These are phyloP conservation scores for Heteropelma amictum DNA, from an alignment of 2,888 invertebrate species.

Conservation along the genomic window DNA sequence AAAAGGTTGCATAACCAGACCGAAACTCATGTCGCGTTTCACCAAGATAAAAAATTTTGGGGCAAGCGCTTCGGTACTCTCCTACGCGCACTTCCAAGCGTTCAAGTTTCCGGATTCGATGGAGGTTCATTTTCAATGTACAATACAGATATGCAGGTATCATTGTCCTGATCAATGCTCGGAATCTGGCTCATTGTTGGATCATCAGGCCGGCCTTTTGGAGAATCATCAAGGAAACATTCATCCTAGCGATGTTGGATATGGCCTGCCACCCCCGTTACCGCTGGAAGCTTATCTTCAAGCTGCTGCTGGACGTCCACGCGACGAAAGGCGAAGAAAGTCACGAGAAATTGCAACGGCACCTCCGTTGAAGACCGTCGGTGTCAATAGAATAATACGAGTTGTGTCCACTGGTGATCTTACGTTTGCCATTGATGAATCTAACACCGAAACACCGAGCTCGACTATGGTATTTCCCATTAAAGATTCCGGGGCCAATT, in stretches of 20 bases:
- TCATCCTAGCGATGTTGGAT: constrained; percentile 81
- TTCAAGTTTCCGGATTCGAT: constrained; percentile 98
- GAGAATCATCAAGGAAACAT: constrained; percentile 79
- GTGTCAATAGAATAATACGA: constrained; percentile 91
- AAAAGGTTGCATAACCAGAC: constrained; percentile 93
- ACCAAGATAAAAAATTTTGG: constrained; percentile 97
- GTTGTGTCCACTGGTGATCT: constrained; percentile 95
- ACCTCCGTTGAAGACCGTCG: constrained; percentile 88
- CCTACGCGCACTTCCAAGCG: constrained; percentile 96
- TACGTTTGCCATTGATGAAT: constrained; percentile 89
- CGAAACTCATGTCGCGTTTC: constrained; percentile 95
- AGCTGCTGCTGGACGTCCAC: constrained; percentile 81
- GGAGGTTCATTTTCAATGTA: constrained; percentile 98
- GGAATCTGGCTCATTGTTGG: constrained; percentile 79
- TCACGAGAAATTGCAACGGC: constrained; percentile 81
- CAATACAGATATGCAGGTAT: constrained; percentile 95
- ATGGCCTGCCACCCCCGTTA: constrained; percentile 84
- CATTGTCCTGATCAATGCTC: constrained; percentile 96
- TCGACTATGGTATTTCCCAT: constrained; percentile 86
- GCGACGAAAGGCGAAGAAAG: constrained; percentile 86
- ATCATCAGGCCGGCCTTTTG: constrained; percentile 75
- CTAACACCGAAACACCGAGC: constrained; percentile 79
- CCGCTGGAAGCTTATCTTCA: constrained; percentile 84
- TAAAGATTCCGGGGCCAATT: constrained; percentile 78
- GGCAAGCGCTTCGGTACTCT: constrained; percentile 93